Evolutionary conservation across 2,113 vertebrate species (phyloP), one percentile per base, ranked within the genome.

Genomic region (Anser brachyrhynchus): DNA sequence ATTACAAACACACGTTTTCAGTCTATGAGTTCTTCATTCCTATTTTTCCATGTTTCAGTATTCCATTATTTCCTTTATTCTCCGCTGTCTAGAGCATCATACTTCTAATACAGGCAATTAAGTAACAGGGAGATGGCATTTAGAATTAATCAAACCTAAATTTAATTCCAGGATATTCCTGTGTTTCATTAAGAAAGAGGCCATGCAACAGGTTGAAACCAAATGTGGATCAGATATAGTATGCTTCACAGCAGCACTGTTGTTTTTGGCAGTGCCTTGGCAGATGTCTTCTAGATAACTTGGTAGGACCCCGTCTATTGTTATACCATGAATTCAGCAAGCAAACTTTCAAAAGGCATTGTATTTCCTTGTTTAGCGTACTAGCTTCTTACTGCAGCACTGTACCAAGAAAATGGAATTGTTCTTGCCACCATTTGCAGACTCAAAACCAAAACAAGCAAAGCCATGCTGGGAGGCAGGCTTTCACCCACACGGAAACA

Each of bases 81-180:
- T 84, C 52, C 37, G 41, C 49, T 70, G 43, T n/a, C 59, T 71
- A 58, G 51, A 90, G 41, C 9, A 79, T 46, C 3, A 6, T 59
- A 28, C 41, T 28, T 33, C 25, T 33, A 49, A 62, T 9, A 70
- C 7, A 67, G 17, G 7, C 69, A 77, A 81, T 37, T 73, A 77
- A 80, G 33, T 16, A 71, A 72, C 29, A 83, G 39, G 35, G 39
- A 91, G 54, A n/a, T 80, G 21, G 25, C 73, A 66, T 76, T 62
- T n/a, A 90, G 54, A 73, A 77, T 57, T 70, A 65, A 86, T 59
- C 37, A 46, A 41, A 82, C 74, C 37, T 85, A 66, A 83, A 66
- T 64, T 90, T 85, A 88, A 86, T 90, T 90, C 75, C 92, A 94
- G 83, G 75, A 83, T 80, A 31, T 80, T 83, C 62, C 59, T 86